Evolutionary conservation across 2,797 vertebrate species (phyloP), one percentile per base, ranked within the genome.

Genomic region (Thalassophryne amazonica): DNA sequence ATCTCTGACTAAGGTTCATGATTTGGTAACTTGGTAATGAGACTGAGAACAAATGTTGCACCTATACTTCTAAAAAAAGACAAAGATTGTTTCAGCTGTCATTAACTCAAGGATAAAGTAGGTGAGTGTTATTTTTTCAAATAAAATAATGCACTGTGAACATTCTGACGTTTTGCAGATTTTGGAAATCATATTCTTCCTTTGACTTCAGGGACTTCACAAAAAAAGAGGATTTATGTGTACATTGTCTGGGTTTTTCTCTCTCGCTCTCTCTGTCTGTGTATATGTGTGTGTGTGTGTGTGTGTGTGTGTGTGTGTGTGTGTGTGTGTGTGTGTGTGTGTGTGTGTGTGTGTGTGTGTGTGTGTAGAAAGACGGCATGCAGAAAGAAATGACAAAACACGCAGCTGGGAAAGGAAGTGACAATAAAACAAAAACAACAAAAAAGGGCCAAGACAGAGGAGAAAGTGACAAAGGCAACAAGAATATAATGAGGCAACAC

Each of bases 401-500:
- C 23, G 30, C 48, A 64, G 54, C 72, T 17, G 36, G 60, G 60
- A 81, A 49, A 66, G 38, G 64, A 74, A 76, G 51, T 72, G 67
- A 84, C 77, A 82, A 63, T 8, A 27, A 69, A 74, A 79, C 35
- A 68, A 79, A 76, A n/a, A 68, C 69, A 71, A 70, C 43, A 72
- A 68, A 45, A 73, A 66, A 67, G 73, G 55, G 56, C 58, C 21
- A 25, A 60, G 62, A 71, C 45, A 61, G 56, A 60, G 49, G 34
- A 69, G 37, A 47, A 60, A 63, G 41, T 52, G 61, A 78, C 66
- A 81, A 65, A 76, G 45, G 37, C 40, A 9, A 64, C 8, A 16
- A 53, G 60, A 63, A 71, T 57, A 69, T 78, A 76, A 77, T 56
- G 61, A 73, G 58, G 25, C n/a, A 43, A 78, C 59, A 23, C 35